These are phyloP conservation scores for Bombyx huttoni DNA, from an alignment of 2,888 invertebrate species.

Conservation along the genomic window DNA sequence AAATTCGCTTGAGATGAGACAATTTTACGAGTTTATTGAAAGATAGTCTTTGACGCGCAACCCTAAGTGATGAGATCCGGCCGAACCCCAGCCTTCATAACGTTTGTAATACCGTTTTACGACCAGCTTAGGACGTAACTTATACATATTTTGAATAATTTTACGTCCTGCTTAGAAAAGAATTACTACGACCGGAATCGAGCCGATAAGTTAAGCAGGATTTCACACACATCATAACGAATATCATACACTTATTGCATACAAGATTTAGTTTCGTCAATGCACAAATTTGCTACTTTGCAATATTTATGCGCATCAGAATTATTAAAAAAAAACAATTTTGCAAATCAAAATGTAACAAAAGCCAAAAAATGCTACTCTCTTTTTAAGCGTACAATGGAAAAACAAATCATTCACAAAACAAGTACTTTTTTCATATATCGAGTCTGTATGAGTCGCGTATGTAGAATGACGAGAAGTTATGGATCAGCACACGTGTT, in stretches of 20 bases:
- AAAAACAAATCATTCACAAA: background rate
- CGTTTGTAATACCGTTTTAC: slow-evolving; percentile 66
- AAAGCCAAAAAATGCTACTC: background rate
- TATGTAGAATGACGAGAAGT: slow-evolving; percentile 5
- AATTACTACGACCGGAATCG: slow-evolving; percentile 38
- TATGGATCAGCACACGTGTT: slow-evolving; percentile 48
- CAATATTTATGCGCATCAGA: no score
- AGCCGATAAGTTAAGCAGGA: slow-evolving; percentile 28
- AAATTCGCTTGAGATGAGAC: slow-evolving; percentile 35
- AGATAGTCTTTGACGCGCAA: slow-evolving; percentile 49
- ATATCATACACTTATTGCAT: no score
- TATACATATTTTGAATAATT: slow-evolving; percentile 68
- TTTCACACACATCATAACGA: no score
- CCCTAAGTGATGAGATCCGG: slow-evolving; percentile 64
- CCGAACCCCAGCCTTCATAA: slow-evolving; percentile 57
- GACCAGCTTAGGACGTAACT: slow-evolving; percentile 62
- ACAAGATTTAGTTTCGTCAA: no score
- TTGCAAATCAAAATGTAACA: background rate
- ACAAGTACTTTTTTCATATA: slow-evolving; percentile 2
- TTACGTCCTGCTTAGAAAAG: slow-evolving; percentile 53
- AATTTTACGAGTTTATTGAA: slow-evolving; percentile 60
- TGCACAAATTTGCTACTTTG: no score
- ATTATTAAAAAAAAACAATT: no score
- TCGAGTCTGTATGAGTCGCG: background rate
- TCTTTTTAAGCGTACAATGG: background rate